Evolutionary conservation across 2,888 invertebrate species (phyloP), one percentile per base, ranked within the genome.

Genomic region (Trichacis sp.): DNA sequence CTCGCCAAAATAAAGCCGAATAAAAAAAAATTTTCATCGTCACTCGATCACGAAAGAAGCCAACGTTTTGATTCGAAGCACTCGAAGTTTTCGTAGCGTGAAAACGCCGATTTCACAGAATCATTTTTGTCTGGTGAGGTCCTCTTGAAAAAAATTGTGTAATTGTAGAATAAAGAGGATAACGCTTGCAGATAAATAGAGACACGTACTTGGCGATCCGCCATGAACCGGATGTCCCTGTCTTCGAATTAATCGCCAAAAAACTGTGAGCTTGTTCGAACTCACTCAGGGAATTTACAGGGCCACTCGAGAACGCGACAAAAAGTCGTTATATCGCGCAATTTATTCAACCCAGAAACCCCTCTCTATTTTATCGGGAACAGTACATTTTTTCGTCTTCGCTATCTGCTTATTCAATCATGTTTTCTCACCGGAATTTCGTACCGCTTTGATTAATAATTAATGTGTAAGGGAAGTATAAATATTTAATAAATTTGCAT

Each of bases 231-330:
- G 54, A 64, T 54, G 54, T 58, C 47, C 33, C 58, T 50, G 51
- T 58, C 58, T 58, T 64, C 50, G 58, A 58, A 58, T 62, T 62
- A 62, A 62, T 62, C 54, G 55, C 62, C 62, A 56, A 62, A 60
- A 62, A 56, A 55, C 55, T 15, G 62, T 36, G 51, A 50, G 51
- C 62, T 56, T 56, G 62, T 56, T 62, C 56, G 33, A n/a, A 62
- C 55, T 62, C 62, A 62, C 56, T 47, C 36, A 17, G 62, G 62
- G 51, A 56, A 56, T 62, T 55, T 56, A 51, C 51, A 55, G 62
- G 47, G 45, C 54, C 36, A 54, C 60, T 60, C 36, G 49, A 49
- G 49, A 50, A 9, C 36, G 29, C 36, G 19, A 46, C 51, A 55
- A 61, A 61, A 20, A 48, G 14, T 47, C 30, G 42, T 3, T 42